These are phyloP conservation scores for Nephila pilipes DNA, from an alignment of 1,140 invertebrate genomes.

Conservation along the genomic window DNA sequence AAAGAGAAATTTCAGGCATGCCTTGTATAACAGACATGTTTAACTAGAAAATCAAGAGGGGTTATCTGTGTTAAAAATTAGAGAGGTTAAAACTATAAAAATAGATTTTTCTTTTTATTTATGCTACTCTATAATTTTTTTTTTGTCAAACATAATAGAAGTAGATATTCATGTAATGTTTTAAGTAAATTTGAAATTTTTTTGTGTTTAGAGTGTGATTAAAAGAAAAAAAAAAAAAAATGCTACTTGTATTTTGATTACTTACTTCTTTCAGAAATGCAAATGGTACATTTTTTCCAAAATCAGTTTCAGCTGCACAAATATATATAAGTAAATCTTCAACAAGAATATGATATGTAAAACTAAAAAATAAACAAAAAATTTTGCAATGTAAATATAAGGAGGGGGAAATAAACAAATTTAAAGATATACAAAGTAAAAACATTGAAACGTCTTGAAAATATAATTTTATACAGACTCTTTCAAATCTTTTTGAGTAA, in stretches of 20 bases:
- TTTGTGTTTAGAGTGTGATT: not conserved
- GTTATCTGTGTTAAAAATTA: no score
- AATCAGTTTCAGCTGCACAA: constrained; percentile 80
- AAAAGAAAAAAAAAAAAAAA: not conserved
- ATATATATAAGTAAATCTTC: constrained; percentile 81
- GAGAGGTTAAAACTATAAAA: not conserved
- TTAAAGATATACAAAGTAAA: no score
- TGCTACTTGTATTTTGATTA: not conserved
- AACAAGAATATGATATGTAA: constrained; percentile 81
- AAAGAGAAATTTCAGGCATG: no score
- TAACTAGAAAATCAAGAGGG: no score
- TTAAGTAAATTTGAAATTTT: not conserved
- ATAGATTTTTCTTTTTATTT: not conserved
- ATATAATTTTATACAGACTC: no score
- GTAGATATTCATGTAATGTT: no score
- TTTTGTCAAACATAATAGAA: not conserved
- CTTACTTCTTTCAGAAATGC: constrained; percentile 80
- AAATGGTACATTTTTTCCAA: constrained; percentile 80
- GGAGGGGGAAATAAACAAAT: no score
- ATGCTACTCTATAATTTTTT: not conserved
- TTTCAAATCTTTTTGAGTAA: no score
- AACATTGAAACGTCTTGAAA: no score
- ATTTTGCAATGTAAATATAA: not conserved
- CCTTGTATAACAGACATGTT: no score
- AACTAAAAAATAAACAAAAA: constrained; percentile 78